Evolutionary conservation across 2,888 invertebrate species (phyloP).

Genomic region (Drosophila austrosaltans): DNA sequence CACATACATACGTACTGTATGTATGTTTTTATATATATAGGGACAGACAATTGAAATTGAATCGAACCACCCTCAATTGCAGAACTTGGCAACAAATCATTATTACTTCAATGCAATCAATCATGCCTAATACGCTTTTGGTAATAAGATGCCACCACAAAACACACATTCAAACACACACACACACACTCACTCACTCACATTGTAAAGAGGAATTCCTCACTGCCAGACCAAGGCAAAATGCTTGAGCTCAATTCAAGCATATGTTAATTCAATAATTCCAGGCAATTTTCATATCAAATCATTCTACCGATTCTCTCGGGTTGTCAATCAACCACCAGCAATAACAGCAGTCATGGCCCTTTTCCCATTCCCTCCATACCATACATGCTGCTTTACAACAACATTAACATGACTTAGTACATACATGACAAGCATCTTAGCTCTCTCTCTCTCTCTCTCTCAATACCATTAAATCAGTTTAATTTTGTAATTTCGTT

Average conservation of each 20-base stretch:
- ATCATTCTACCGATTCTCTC: constrained; percentile 56
- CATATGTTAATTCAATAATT: constrained; percentile 81
- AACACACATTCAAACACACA: constrained; percentile 25
- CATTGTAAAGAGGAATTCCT: background rate
- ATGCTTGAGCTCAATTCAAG: constrained; percentile 74
- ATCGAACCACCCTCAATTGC: constrained; percentile 25
- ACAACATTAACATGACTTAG: constrained; percentile 63
- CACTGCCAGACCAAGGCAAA: constrained; percentile 38
- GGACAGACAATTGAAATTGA: constrained; percentile 13
- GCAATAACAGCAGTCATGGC: constrained; percentile 23
- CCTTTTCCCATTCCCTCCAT: background rate
- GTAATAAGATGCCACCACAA: constrained; percentile 73
- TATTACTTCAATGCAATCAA: constrained; percentile 77
- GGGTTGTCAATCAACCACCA: constrained; percentile 69
- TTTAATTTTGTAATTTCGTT: constrained; percentile 76
- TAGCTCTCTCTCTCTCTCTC: background rate
- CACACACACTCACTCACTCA: constrained; percentile 23
- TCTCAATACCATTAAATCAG: constrained; percentile 63
- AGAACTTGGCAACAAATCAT: constrained; percentile 67
- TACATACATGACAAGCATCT: constrained; percentile 41
- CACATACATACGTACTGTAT: background rate
- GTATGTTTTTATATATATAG: background rate
- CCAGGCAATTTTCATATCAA: constrained; percentile 80
- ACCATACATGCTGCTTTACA: constrained; percentile 32
- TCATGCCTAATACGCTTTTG: constrained; percentile 78